Percentiles rank a stretch among this genome's conserved stretches.
These are phyloP conservation scores for Heteronetta atricapilla DNA, from an alignment of 2,113 vertebrate genomes.

Conservation along the genomic window DNA sequence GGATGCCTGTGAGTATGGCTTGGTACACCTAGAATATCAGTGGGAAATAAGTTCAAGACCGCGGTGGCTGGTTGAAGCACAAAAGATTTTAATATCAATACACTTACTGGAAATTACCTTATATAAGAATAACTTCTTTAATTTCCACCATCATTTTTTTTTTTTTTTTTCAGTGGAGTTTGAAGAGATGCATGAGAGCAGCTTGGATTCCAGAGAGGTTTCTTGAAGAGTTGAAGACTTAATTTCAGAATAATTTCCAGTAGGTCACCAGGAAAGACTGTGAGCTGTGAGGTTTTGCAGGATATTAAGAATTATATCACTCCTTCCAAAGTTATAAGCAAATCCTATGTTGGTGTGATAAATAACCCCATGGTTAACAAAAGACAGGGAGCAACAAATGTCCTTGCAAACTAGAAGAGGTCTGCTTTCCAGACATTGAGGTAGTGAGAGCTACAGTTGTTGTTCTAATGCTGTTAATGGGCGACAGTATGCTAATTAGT, in stretches of 20 bases:
- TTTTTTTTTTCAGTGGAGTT: conserved; percentile 51
- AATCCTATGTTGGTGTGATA: conserved; percentile 13
- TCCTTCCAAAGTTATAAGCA: conserved; percentile 19
- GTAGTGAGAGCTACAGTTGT: conserved; percentile 65
- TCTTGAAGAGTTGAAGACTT: conserved; percentile 60
- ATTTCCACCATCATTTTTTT: conserved; percentile 59
- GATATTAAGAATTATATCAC: conserved; percentile 42
- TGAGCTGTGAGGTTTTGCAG: conserved; percentile 36
- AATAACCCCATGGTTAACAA: conserved; percentile 2
- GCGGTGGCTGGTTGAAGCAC: conserved; percentile 26
- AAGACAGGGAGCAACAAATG: conserved; percentile 31
- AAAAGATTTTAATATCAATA: conserved; percentile 44
- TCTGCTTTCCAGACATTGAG: conserved; percentile 59
- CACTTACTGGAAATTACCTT: not conserved
- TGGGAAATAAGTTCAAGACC: conserved; percentile 45
- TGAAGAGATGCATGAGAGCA: conserved; percentile 58
- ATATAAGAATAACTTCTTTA: conserved; percentile 35
- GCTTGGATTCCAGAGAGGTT: conserved; percentile 52
- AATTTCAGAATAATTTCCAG: conserved; percentile 69
- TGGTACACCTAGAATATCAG: conserved; percentile 26
- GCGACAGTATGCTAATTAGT: conserved; percentile 81
- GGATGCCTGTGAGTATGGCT: not conserved
- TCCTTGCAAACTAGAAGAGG: conserved; percentile 48
- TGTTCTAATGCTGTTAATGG: conserved; percentile 78
- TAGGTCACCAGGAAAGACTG: conserved; percentile 50